These are phyloP conservation scores for Mesorhabditis belari DNA, from an alignment of 2,888 invertebrate species.

Conservation along the genomic window DNA sequence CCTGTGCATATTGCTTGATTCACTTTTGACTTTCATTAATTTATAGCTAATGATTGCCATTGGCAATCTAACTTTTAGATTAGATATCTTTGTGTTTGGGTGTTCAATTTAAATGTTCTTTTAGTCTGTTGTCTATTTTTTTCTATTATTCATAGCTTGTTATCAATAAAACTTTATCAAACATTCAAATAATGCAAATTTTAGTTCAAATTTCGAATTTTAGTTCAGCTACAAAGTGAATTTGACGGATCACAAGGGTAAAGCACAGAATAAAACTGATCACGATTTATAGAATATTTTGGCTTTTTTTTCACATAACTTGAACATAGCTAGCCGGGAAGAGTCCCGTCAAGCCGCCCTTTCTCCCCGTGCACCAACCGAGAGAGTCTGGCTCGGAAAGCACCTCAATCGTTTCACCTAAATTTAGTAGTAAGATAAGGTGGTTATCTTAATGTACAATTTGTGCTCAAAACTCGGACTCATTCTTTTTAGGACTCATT, in stretches of 20 bases:
- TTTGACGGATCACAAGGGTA: not conserved
- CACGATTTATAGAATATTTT: not conserved
- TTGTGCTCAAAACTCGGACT: not conserved
- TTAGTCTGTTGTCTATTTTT: too few relatives aligned
- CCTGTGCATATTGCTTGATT: too few relatives aligned
- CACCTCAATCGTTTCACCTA: slow-evolving; percentile 44
- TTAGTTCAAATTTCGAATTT: too few relatives aligned
- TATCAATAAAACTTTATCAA: not conserved
- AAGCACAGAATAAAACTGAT: not conserved
- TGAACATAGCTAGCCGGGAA: slow-evolving; percentile 49
- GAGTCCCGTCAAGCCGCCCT: slow-evolving; percentile 32
- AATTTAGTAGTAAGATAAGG: not conserved
- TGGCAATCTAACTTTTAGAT: too few relatives aligned
- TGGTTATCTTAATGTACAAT: not conserved
- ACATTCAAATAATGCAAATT: too few relatives aligned
- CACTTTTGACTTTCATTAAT: too few relatives aligned
- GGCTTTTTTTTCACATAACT: not conserved
- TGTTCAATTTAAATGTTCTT: too few relatives aligned
- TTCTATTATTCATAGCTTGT: not conserved
- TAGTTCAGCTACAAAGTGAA: too few relatives aligned
- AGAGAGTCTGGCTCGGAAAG: slow-evolving; percentile 46
- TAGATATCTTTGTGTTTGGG: too few relatives aligned
- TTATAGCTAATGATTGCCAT: too few relatives aligned
- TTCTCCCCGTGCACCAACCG: slow-evolving; percentile 45
- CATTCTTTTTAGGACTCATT: too few relatives aligned